These are phyloP conservation scores for Tetanocera ferruginea DNA, from an alignment of 2,888 invertebrate species.

Conservation along the genomic window DNA sequence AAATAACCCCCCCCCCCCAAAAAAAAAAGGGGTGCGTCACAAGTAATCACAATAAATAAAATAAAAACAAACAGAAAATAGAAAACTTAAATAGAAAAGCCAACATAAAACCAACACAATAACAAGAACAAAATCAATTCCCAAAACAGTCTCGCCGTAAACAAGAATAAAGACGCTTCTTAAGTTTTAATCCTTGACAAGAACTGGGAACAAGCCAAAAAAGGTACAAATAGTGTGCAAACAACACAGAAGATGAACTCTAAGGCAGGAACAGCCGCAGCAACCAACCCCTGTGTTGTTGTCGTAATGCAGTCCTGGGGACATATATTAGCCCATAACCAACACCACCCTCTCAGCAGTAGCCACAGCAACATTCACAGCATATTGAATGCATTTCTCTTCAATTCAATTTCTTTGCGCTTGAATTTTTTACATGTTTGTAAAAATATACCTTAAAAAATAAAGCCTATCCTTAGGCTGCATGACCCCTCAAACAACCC, in stretches of 20 bases:
- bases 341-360: background rate
- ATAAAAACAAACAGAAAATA: slow-evolving; percentile 35
- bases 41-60: slow-evolving; percentile 32
- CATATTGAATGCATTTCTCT: background rate
- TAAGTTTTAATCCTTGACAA: background rate
- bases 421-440: slow-evolving; percentile 15
- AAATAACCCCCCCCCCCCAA: background rate
- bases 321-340: background rate
- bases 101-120: slow-evolving; percentile 7
- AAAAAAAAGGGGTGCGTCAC: background rate
- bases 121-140: slow-evolving; percentile 22
- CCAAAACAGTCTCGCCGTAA: background rate
- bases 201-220: background rate
- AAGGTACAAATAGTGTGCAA: slow-evolving; percentile 3
- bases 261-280: background rate
- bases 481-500: background rate
- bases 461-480: slow-evolving; percentile 47
- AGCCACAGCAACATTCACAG: background rate
- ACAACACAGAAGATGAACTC: background rate
- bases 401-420: slow-evolving; percentile 14
- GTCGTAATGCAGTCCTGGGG: background rate
- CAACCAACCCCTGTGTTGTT: background rate
- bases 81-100: slow-evolving; percentile 7
- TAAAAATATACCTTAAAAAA: slow-evolving; percentile 33
- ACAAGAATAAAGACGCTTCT: too few species aligned